phyloP scores from a whole-genome alignment of 1,140 invertebrate species.

The Diorhabda sublineata region DNA sequence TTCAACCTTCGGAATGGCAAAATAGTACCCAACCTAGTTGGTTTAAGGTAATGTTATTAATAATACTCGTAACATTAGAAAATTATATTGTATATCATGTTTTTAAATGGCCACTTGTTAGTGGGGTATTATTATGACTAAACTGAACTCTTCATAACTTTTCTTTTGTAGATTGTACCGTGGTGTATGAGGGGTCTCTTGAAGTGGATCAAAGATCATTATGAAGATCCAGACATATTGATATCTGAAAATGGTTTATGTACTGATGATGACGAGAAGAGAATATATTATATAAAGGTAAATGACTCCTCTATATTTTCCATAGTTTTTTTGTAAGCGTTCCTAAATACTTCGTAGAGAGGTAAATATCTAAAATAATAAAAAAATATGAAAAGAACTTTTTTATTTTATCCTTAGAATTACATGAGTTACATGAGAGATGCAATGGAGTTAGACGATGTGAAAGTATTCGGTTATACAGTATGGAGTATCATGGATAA shows the following conservation, averaged over 20 bases:
- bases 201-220: conserved; percentile 6
- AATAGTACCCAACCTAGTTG: not conserved
- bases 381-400: too few species aligned
- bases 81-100: not conserved
- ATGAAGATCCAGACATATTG: conserved; percentile 3
- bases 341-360: too few species aligned
- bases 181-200: not conserved
- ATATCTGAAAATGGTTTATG: conserved; percentile 13
- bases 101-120: too few species aligned
- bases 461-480: conserved; percentile 52
- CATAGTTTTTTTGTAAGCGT: too few species aligned
- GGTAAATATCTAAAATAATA: too few species aligned
- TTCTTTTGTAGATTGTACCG: not conserved
- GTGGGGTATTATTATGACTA: too few species aligned
- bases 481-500: conserved; percentile 64
- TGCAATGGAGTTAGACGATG: conserved; percentile 39
- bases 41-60: not conserved
- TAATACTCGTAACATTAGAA: not conserved
- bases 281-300: conserved; percentile 5
- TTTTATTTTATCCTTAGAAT: too few species aligned
- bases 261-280: conserved; percentile 5
- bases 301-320: not conserved
- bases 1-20: not conserved
- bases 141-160: too few species aligned
- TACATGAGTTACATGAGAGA: conserved; percentile 9